A percentile compares a stretch with the other conserved stretches of the same genome.
Evolutionary conservation across 30 jellyfish, hydroid and myxozoan species (phyloP).

Genomic region (Chrysaora quinquecirrha): DNA sequence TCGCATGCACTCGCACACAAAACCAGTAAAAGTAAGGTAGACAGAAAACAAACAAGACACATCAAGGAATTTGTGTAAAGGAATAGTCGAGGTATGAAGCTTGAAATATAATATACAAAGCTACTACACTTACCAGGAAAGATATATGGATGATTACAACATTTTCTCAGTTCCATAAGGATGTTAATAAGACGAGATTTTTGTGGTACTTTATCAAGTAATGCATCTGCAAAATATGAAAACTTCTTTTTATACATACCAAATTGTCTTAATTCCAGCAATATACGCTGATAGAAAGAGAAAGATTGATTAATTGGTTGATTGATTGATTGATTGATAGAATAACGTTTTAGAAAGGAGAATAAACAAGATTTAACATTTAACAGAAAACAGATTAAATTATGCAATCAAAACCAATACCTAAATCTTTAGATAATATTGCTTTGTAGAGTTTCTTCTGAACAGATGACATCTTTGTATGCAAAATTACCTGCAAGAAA

Average conservation of each 20-base stretch:
- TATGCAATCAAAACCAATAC: slow-evolving; percentile 37
- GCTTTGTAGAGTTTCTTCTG: slow-evolving; percentile 91
- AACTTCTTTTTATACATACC: too few species aligned
- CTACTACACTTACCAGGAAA: slow-evolving; percentile 97
- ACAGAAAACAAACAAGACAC: too few species aligned
- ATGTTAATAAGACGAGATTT: slow-evolving; percentile 86
- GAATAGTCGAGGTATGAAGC: too few species aligned
- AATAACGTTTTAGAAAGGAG: background rate
- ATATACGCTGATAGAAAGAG: background rate
- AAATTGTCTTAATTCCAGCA: background rate
- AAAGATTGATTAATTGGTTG: too few species aligned
- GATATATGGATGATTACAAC: too few species aligned
- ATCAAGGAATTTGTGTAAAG: too few species aligned
- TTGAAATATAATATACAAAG: too few species aligned
- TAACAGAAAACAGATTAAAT: too few species aligned
- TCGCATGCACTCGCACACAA: too few species aligned
- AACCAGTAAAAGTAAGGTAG: too few species aligned
- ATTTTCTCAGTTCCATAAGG: slow-evolving; percentile 89
- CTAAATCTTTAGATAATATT: slow-evolving; percentile 76
- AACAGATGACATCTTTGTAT: slow-evolving; percentile 74
- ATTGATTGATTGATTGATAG: background rate
- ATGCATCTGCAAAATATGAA: slow-evolving; percentile 82
- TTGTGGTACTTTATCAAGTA: slow-evolving; percentile 48
- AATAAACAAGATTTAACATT: too few species aligned
- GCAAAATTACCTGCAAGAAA: slow-evolving; percentile 82